These are phyloP conservation scores for Ispidina picta DNA, from an alignment of 2,797 vertebrate species.

Conservation along the genomic window DNA sequence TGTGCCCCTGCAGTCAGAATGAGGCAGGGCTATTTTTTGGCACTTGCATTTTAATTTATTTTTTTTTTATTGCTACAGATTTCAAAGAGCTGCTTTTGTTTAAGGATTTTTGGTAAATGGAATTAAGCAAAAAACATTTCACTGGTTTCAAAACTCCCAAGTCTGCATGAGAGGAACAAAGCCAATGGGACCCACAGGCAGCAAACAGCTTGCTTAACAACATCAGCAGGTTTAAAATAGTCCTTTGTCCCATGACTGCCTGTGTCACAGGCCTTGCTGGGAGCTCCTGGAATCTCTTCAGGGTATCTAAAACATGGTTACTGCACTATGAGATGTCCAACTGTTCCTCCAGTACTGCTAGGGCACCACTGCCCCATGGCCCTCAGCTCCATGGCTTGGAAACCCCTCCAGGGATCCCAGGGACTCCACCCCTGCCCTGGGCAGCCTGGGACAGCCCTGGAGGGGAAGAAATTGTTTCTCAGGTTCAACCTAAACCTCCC, in stretches of 20 bases:
- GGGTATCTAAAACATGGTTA: too few relatives aligned
- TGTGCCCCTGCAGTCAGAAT: not conserved
- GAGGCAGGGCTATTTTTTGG: not conserved
- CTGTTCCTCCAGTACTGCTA: not conserved
- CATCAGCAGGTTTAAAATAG: not conserved
- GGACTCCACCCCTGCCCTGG: too few relatives aligned
- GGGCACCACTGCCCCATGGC: not conserved
- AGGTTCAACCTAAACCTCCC: not conserved
- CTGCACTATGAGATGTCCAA: not conserved
- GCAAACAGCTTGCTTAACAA: not conserved
- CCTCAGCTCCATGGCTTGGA: not conserved
- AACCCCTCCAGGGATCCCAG: too few relatives aligned
- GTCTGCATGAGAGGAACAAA: not conserved
- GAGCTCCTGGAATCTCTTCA: not conserved
- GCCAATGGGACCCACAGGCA: fast-evolving
- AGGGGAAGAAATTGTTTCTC: too few relatives aligned
- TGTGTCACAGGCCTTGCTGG: not conserved
- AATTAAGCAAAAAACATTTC: not conserved
- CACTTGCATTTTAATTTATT: not conserved
- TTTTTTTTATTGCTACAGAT: not conserved
- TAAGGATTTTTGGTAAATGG: not conserved
- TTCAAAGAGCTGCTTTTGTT: slow-evolving; percentile 5
- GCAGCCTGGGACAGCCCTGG: too few relatives aligned
- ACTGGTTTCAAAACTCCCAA: not conserved
- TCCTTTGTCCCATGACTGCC: not conserved